Percentiles rank a stretch among this genome's conserved stretches.
phyloP scores from a whole-genome alignment of 2,113 vertebrate genomes.

The Greenwoodochromis staneri region DNA sequence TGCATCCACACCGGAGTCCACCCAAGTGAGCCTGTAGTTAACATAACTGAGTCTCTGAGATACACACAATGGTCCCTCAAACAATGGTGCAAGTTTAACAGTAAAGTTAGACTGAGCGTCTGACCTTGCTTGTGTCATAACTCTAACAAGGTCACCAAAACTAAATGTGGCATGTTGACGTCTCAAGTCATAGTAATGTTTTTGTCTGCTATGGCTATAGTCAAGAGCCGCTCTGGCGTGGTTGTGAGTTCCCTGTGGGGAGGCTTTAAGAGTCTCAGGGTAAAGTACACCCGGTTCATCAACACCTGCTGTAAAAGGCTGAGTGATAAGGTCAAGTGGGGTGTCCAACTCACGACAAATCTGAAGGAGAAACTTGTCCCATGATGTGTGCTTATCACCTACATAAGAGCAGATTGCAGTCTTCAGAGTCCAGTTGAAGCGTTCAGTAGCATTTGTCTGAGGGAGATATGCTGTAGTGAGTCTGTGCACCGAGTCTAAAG shows the following conservation, averaged over 20 bases:
- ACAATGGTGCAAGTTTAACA: neutral
- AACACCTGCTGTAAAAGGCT: neutral
- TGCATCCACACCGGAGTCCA: neutral
- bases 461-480: neutral
- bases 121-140: neutral
- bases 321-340: neutral
- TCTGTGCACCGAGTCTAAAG: rapidly evolving
- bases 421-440: neutral
- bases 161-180: neutral
- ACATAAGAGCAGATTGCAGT: rapidly evolving
- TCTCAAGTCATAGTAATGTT: neutral
- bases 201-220: neutral
- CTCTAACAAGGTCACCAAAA: neutral
- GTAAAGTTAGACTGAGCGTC: neutral
- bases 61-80: neutral
- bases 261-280: neutral
- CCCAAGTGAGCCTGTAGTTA: neutral
- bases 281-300: neutral
- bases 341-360: neutral
- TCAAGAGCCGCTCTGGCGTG: neutral
- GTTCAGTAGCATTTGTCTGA: neutral
- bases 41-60: rapidly evolving
- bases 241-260: neutral
- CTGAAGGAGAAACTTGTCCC: neutral
- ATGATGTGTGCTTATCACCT: neutral